Evolutionary conservation across 2,797 vertebrate species (phyloP).

Genomic region (Selene dorsalis): DNA sequence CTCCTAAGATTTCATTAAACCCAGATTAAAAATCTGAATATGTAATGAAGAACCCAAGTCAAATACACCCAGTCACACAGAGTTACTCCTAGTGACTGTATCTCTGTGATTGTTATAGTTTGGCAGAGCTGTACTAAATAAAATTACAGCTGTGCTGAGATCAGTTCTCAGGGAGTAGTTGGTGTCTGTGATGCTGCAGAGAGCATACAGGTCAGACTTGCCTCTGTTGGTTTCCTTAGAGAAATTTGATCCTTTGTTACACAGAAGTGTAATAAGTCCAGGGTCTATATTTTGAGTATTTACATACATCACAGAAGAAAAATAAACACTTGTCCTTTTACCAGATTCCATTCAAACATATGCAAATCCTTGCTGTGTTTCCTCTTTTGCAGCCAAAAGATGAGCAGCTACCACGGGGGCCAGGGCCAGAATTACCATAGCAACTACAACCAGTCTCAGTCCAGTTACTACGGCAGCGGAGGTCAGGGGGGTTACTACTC

Average conservation of each 20-base stretch:
- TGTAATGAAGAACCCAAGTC: no score
- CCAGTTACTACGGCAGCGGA: conserved; percentile 74
- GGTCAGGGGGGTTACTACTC: conserved; percentile 81
- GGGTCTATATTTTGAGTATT: neutral
- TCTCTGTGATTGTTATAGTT: no score
- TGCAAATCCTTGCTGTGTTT: neutral
- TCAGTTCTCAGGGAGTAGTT: no score
- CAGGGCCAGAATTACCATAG: conserved; percentile 84
- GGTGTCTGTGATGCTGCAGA: no score
- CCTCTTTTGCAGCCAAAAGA: conserved; percentile 82
- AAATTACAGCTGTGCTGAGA: no score
- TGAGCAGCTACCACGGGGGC: conserved; percentile 83
- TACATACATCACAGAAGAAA: neutral
- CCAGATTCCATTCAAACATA: neutral
- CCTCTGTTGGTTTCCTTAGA: neutral
- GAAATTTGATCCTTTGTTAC: neutral
- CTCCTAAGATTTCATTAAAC: neutral
- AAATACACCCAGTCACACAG: no score
- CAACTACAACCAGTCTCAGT: conserved; percentile 82
- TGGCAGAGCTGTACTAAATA: no score
- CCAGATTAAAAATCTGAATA: no score
- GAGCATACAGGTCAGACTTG: no score
- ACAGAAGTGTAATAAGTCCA: neutral
- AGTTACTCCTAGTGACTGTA: no score
- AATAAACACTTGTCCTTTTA: neutral